Conservation (phyloP, 2,113 vertebrate species). For the Gopherus evgoodei region DNA sequence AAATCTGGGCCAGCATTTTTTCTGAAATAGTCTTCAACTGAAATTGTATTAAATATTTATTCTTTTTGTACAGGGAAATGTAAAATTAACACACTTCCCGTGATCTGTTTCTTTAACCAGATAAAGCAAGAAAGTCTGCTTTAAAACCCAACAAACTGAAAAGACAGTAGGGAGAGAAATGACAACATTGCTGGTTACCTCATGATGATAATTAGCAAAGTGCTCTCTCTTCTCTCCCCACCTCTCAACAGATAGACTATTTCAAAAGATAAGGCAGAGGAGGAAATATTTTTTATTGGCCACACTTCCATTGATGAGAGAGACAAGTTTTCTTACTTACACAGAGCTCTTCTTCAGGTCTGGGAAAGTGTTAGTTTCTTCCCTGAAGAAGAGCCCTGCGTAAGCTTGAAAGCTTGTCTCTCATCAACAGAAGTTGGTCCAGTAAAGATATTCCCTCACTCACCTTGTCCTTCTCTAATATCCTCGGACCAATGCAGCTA, state of each 20-base stretch:
- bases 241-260: background rate
- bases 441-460: background rate
- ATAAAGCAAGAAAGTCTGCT: background rate
- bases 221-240: background rate
- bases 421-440: background rate
- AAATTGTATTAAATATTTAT: background rate
- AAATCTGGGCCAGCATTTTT: background rate
- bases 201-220: background rate
- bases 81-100: background rate
- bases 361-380: background rate
- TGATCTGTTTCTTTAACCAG: background rate
- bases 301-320: background rate
- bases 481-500: background rate
- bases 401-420: background rate
- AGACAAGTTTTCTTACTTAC: background rate
- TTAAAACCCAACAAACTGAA: background rate
- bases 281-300: background rate
- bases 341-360: background rate
- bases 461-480: background rate
- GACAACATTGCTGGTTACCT: accelerated
- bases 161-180: background rate
- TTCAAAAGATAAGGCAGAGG: background rate
- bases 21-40: background rate
- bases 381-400: background rate
- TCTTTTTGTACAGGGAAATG: background rate